phyloP scores from a whole-genome alignment of 1,140 invertebrate species.

The Apocrypta bakeri region DNA sequence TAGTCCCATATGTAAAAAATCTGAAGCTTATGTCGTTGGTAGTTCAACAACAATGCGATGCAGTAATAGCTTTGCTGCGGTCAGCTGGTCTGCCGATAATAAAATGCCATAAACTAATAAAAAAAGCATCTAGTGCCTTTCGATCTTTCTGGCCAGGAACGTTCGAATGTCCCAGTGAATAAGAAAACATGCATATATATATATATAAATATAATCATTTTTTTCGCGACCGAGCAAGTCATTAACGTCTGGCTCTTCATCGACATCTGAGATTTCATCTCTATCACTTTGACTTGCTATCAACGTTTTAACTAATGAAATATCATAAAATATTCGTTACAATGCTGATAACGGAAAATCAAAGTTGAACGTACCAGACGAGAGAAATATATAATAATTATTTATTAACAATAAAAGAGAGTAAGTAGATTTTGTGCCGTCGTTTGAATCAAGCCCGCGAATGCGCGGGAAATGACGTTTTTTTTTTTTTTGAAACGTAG shows the following conservation, averaged over 20 bases:
- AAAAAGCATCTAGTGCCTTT: neutral
- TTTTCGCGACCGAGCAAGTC: neutral
- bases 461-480: neutral
- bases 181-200: neutral
- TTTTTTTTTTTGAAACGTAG: constrained; percentile 23
- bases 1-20: neutral
- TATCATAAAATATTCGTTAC: neutral
- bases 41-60: neutral
- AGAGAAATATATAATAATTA: neutral
- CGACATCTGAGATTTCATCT: neutral
- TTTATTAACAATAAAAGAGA: neutral
- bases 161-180: neutral
- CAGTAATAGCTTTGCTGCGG: neutral
- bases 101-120: neutral
- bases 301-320: too few relatives aligned
- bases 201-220: neutral
- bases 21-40: neutral
- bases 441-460: neutral
- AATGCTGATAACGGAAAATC: neutral
- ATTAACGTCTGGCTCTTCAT: neutral
- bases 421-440: neutral
- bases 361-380: neutral
- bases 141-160: neutral
- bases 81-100: constrained; percentile 41
- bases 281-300: neutral